A percentile compares a stretch with the other conserved stretches of the same genome.
phyloP scores from a whole-genome alignment of 2,888 invertebrate genomes.

The Serrognathus titanus region DNA sequence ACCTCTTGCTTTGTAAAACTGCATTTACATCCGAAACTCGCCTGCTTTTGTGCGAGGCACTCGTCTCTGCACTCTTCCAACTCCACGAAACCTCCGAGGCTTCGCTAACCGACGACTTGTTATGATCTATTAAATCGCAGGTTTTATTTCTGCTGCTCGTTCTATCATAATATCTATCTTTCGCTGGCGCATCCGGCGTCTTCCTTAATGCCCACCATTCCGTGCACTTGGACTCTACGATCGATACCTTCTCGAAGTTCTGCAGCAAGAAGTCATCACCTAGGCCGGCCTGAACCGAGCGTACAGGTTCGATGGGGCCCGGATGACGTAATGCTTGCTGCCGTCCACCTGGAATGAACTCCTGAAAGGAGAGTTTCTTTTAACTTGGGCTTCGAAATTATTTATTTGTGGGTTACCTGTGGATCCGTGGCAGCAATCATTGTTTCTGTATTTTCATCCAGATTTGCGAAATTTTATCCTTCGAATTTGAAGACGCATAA shows the following conservation, averaged over 20 bases:
- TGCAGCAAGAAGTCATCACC: constrained; percentile 58
- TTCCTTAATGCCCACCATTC: constrained; percentile 60
- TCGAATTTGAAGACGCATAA: background rate
- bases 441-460: constrained; percentile 79
- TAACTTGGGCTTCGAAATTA: background rate
- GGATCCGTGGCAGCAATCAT: constrained; percentile 92
- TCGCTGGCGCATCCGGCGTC: constrained; percentile 9
- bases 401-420: constrained; percentile 56
- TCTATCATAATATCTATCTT: background rate
- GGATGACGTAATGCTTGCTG: constrained; percentile 75
- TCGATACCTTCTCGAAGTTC: constrained; percentile 73
- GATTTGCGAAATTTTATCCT: constrained; percentile 60
- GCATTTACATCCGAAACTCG: constrained; percentile 36
- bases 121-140: background rate
- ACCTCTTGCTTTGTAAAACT: constrained; percentile 15
- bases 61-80: constrained; percentile 35
- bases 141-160: background rate
- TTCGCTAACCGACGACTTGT: constrained; percentile 26
- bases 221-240: constrained; percentile 56
- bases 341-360: constrained; percentile 86
- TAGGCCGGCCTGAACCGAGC: constrained; percentile 11
- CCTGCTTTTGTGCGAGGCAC: constrained; percentile 33
- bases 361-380: constrained; percentile 50
- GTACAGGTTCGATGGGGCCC: constrained; percentile 56
- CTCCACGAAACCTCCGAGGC: constrained; percentile 35